Percentiles rank a stretch among this genome's conserved stretches.
phyloP scores from a whole-genome alignment of 1,140 invertebrate species.

The Steinernema khuongi region DNA sequence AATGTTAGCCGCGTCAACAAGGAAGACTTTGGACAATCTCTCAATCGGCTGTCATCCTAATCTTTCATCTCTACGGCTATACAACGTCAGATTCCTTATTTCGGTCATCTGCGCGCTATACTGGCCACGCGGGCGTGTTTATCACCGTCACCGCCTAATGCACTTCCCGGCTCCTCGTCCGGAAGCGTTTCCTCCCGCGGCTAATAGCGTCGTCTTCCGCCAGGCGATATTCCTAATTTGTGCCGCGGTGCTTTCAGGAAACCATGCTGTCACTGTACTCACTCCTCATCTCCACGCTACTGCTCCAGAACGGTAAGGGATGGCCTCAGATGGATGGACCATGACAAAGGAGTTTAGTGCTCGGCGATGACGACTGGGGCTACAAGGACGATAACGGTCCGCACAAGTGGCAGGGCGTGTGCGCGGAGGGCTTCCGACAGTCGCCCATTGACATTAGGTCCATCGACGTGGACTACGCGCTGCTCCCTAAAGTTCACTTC shows the following conservation, averaged over 20 bases:
- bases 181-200: neutral
- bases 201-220: neutral
- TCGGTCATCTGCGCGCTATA: too few species aligned
- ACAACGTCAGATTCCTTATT: too few species aligned
- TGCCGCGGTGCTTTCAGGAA: neutral
- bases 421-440: constrained; percentile 46
- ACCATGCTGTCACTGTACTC: too few species aligned
- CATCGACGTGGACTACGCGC: constrained; percentile 48
- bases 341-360: neutral
- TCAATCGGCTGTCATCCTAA: too few species aligned
- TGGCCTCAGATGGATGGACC: neutral
- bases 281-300: neutral
- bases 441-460: constrained; percentile 55
- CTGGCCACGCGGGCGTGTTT: too few species aligned
- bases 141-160: too few species aligned
- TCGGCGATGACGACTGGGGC: constrained; percentile 38
- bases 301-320: neutral
- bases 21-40: too few species aligned
- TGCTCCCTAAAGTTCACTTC: constrained; percentile 49
- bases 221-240: neutral
- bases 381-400: constrained; percentile 46
- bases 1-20: too few species aligned
- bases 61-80: too few species aligned
- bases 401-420: constrained; percentile 40
- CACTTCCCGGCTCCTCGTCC: neutral